Conservation (phyloP, 1,140 invertebrate species). For the Holcopasites calliopsidis region DNA sequence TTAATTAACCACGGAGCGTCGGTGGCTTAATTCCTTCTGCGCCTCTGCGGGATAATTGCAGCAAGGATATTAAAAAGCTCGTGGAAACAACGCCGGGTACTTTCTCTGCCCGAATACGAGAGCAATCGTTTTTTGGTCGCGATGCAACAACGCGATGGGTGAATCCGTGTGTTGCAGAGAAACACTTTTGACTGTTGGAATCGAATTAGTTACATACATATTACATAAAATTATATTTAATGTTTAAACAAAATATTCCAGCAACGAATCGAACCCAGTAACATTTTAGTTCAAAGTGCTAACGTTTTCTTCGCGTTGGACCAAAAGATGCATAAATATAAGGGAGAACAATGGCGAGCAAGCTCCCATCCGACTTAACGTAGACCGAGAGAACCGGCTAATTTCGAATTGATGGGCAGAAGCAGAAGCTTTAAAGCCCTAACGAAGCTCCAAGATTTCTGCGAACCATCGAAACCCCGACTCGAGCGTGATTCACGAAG, state of each 20-base stretch:
- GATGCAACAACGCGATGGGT: background rate
- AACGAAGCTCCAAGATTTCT: slow-evolving; percentile 56
- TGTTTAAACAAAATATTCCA: too few relatives aligned
- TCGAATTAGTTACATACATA: too few relatives aligned
- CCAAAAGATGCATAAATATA: slow-evolving; percentile 23
- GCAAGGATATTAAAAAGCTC: slow-evolving; percentile 54
- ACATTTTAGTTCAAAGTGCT: too few relatives aligned
- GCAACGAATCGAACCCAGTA: too few relatives aligned
- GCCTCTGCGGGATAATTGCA: slow-evolving; percentile 48
- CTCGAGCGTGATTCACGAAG: slow-evolving; percentile 28
- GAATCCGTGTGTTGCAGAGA: background rate
- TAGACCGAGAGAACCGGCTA: slow-evolving; percentile 21
- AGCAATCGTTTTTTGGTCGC: slow-evolving; percentile 3
- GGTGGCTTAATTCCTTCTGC: slow-evolving; percentile 34
- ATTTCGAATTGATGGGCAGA: slow-evolving; percentile 30
- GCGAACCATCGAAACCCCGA: slow-evolving; percentile 40
- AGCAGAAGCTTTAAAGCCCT: slow-evolving; percentile 55
- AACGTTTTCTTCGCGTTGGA: background rate
- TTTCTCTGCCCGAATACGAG: background rate
- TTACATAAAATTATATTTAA: too few relatives aligned
- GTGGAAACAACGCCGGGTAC: background rate
- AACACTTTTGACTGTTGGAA: background rate
- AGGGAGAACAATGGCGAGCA: slow-evolving; percentile 22
- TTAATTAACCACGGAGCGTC: slow-evolving; percentile 54
- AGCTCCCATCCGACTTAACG: slow-evolving; percentile 9